These are phyloP conservation scores for Lypha dubia DNA, from an alignment of 2,888 invertebrate species.

Conservation along the genomic window DNA sequence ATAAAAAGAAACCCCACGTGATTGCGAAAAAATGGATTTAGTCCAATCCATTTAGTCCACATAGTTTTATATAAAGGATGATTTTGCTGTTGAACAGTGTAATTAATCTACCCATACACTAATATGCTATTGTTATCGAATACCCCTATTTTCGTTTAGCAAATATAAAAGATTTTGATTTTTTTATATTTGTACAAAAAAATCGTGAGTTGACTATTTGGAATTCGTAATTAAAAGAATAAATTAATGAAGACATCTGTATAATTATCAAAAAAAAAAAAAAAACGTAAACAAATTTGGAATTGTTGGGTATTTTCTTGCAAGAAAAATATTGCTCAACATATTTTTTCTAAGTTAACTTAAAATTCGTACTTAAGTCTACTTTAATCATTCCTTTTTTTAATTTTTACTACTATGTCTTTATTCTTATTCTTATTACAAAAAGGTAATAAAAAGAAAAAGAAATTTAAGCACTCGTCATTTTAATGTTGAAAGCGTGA, in stretches of 20 bases:
- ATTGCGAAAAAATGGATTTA: too few relatives aligned
- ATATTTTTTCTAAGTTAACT: not conserved
- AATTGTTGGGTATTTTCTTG: constrained; percentile 50
- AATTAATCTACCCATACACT: too few relatives aligned
- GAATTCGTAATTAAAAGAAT: constrained; percentile 19
- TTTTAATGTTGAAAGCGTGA: constrained; percentile 59
- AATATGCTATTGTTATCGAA: not conserved
- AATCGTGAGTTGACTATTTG: constrained; percentile 70
- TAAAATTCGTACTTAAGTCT: not conserved
- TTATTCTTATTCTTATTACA: constrained; percentile 17
- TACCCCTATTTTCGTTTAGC: not conserved
- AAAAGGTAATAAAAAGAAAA: not conserved
- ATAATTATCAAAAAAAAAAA: constrained; percentile 13
- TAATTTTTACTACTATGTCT: not conserved
- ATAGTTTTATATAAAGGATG: too few relatives aligned
- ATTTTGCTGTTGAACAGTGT: too few relatives aligned
- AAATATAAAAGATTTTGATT: constrained; percentile 14
- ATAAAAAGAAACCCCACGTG: too few relatives aligned
- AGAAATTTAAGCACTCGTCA: constrained; percentile 35
- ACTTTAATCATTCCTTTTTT: constrained; percentile 18
- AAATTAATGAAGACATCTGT: constrained; percentile 41
- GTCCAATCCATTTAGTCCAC: too few relatives aligned
- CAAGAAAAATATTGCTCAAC: constrained; percentile 55
- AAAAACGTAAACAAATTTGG: constrained; percentile 18
- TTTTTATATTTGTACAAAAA: not conserved